Conservation (phyloP, 2,113 vertebrate genomes). For the Caracal caracal region DNA sequence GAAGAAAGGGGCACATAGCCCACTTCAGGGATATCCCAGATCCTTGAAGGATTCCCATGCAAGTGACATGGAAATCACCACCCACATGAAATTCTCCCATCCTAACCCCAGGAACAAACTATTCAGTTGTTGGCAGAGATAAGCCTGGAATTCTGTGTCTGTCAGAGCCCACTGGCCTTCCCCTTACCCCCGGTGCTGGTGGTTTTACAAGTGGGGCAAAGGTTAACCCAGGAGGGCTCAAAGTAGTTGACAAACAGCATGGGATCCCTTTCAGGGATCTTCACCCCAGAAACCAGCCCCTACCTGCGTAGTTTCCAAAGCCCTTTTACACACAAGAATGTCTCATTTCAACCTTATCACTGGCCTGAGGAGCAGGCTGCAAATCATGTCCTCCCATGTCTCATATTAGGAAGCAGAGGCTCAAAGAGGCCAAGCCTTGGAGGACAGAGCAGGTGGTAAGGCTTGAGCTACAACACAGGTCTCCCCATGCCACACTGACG, state of each 20-base stretch:
- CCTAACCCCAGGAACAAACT: not conserved
- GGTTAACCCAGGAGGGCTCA: not conserved
- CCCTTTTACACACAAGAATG: not conserved
- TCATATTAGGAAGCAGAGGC: not conserved
- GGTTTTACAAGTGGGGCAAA: slow-evolving; percentile 39
- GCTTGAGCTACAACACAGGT: not conserved
- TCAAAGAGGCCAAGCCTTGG: not conserved
- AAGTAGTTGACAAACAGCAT: not conserved
- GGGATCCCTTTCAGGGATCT: not conserved
- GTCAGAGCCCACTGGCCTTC: not conserved
- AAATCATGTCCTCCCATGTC: no score
- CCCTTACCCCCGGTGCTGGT: slow-evolving; percentile 34
- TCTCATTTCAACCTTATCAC: not conserved
- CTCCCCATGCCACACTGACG: fast-evolving
- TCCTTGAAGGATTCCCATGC: not conserved
- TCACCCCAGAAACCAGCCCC: not conserved
- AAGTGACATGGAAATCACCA: not conserved
- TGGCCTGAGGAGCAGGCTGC: not conserved
- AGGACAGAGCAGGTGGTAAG: not conserved
- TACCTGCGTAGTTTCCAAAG: not conserved
- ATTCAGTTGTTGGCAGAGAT: not conserved
- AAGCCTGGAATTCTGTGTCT: not conserved
- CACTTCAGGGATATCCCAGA: not conserved
- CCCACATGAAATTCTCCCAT: not conserved
- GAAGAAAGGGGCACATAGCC: not conserved